Evolutionary conservation across 2,113 vertebrate species (phyloP).

Genomic region (Mirza zaza): DNA sequence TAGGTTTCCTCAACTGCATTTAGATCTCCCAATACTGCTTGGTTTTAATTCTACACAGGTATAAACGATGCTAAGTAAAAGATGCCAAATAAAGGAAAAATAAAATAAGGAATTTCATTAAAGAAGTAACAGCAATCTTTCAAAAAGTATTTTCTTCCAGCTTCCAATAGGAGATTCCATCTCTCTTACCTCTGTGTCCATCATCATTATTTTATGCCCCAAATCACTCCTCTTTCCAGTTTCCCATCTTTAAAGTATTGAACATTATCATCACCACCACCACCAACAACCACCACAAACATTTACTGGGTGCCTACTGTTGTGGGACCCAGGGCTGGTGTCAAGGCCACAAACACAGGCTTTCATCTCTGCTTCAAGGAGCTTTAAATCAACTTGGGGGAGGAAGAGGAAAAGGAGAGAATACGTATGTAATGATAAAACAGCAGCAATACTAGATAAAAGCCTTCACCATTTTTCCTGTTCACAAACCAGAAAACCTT

Average conservation of each 20-base stretch:
- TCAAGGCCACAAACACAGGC: neutral
- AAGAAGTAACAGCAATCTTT: constrained; percentile 31
- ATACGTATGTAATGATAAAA: neutral
- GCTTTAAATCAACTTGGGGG: neutral
- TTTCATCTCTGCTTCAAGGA: neutral
- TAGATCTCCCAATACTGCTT: neutral
- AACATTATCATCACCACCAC: neutral
- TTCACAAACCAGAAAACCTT: neutral
- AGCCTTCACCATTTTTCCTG: neutral
- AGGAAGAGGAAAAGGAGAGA: neutral
- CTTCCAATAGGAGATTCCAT: neutral
- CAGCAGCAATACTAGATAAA: neutral
- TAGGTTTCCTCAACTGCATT: neutral
- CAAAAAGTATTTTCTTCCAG: neutral
- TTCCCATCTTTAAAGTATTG: neutral
- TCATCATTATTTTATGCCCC: neutral
- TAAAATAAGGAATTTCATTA: neutral
- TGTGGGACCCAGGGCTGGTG: neutral
- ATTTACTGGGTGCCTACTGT: neutral
- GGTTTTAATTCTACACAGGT: neutral
- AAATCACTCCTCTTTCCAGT: neutral
- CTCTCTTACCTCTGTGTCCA: neutral
- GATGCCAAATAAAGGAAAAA: neutral
- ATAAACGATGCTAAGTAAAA: neutral
- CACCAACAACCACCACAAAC: neutral